These are phyloP conservation scores for Ciconia boyciana DNA, from an alignment of 2,113 vertebrate species.

Conservation along the genomic window DNA sequence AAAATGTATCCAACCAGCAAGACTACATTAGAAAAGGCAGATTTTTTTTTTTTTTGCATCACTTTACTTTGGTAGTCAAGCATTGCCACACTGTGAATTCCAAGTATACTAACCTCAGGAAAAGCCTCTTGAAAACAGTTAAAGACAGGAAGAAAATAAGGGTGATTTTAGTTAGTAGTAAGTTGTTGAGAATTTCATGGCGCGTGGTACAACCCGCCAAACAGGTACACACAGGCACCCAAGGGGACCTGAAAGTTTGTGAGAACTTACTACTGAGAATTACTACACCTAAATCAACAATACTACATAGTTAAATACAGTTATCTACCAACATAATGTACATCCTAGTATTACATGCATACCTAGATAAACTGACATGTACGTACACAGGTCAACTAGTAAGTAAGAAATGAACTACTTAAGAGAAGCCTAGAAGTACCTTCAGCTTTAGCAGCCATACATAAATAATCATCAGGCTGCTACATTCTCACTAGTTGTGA, in stretches of 20 bases:
- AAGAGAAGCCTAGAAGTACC: not conserved
- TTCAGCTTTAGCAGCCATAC: not conserved
- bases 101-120: not conserved
- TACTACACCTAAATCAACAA: not conserved
- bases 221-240: not conserved
- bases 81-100: not conserved
- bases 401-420: not conserved
- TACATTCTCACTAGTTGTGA: not conserved
- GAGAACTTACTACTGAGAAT: not conserved
- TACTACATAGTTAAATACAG: not conserved
- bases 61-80: not conserved
- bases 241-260: not conserved
- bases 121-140: not conserved
- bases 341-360: not conserved
- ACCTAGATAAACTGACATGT: not conserved
- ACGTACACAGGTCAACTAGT: not conserved
- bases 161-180: not conserved
- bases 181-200: not conserved
- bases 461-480: not conserved
- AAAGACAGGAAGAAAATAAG: not conserved
- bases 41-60: not conserved
- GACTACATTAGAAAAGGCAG: not conserved
- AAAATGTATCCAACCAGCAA: not conserved
- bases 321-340: not conserved
- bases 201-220: not conserved